A percentile compares a stretch with the other conserved stretches of the same genome.
Evolutionary conservation across 2,888 invertebrate genomes (phyloP).

Genomic region (Pterobdella sp.): DNA sequence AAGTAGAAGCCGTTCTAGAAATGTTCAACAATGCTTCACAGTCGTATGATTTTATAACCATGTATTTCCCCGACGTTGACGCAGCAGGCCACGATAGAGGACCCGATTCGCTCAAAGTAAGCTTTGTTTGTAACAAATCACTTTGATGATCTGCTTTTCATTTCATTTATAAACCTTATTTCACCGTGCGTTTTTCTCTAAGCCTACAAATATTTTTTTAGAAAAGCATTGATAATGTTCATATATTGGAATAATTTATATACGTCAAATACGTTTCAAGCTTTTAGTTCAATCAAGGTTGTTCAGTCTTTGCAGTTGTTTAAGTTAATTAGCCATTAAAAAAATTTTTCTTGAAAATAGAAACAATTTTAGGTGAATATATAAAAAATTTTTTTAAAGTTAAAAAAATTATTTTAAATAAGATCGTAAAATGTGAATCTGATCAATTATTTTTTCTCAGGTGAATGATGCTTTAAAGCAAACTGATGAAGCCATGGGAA

Average conservation of each 20-base stretch:
- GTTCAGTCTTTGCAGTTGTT: too few relatives aligned
- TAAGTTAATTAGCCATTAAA: too few relatives aligned
- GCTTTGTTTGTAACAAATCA: not conserved
- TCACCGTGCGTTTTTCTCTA: not conserved
- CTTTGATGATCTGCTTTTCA: not conserved
- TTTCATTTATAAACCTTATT: not conserved
- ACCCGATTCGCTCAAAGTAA: constrained; percentile 39
- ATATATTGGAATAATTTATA: too few relatives aligned
- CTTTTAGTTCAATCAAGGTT: too few relatives aligned
- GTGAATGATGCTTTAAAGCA: constrained; percentile 44
- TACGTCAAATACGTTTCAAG: too few relatives aligned
- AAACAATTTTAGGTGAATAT: too few relatives aligned
- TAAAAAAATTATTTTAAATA: too few relatives aligned
- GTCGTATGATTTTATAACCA: constrained; percentile 41
- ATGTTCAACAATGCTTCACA: constrained; percentile 39
- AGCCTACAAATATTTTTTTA: constrained; percentile 2
- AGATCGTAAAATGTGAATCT: too few relatives aligned
- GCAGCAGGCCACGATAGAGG: constrained; percentile 43
- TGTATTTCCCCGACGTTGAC: constrained; percentile 45
- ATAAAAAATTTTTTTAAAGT: too few relatives aligned
- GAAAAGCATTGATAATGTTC: not conserved
- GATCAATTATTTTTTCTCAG: constrained; percentile 37
- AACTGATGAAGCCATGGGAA: constrained; percentile 42
- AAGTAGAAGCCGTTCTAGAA: constrained; percentile 41
- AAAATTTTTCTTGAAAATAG: too few relatives aligned